Evolutionary conservation across 2,113 vertebrate species (phyloP), one percentile per base, ranked within the genome.

Genomic region (Nerophis lumbriciformis): DNA sequence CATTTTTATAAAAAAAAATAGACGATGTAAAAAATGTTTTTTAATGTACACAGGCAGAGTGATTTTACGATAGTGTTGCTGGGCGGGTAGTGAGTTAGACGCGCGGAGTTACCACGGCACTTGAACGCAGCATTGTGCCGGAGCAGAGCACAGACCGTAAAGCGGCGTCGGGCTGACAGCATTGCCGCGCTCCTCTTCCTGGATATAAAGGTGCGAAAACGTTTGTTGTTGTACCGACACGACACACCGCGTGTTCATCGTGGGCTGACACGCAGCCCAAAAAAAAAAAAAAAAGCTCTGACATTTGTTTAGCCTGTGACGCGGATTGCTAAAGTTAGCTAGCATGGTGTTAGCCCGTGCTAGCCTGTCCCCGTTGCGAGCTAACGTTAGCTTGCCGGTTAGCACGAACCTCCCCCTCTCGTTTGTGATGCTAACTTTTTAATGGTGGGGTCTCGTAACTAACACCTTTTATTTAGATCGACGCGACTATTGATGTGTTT

Each of bases 311-410:
- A 2, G 16, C 12, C 62, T 56, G 44, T 73, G 77, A 61, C 54
- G 66, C 49, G 49, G n/a, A 38, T 55, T 61, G 79, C 81, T 79
- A 55, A 55, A 57, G 28, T 65, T 73, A 83, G 85, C 83, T 82
- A 63, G 51, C 59, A 12, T 12, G 39, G 11, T 42, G 47, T 15
- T 73, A 75, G 71, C 75, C 37, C 49, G 69, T 71, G 69, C 58
- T 66, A 28, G 53, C 75, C 16, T 28, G 14, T 73, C 61, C 54
- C 47, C 13, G 48, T 49, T 53, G 71, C 5, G 44, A 69, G 78
- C 80, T 73, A 74, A 59, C 35, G 72, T 74, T 88, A 88, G 81
- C 86, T 70, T 66, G 50, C 78, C 84, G 81, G 73, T 71, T 83
- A 81, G 86, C 83, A 48, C 42, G 19, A 12, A 12, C 10, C 10